Base-by-base conservation (phyloP, 2,888 invertebrate species). In the Chesias legatella region DNA sequence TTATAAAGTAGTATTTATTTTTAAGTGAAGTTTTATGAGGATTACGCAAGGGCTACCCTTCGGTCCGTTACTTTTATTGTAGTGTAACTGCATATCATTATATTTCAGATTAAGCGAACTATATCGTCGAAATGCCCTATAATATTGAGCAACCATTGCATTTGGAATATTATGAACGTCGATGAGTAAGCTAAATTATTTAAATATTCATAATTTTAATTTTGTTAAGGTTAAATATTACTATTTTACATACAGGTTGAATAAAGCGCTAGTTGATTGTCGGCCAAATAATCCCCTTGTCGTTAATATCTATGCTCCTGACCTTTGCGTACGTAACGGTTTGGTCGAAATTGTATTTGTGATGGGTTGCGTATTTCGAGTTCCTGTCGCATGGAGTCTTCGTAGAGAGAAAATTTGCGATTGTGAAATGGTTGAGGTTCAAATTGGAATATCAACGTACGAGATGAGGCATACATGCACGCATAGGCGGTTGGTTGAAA, bases 141-240 rank as follows among this genome's bases (percentile, higher is more conserved):
- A 5, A 83, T 83, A 50, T 61, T 88, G 36, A 86, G 84, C 51
- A 82, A 88, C 56, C 78, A 88, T 45, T 84, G 83, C 50, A 68
- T 86, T 33, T 86, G 88, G 88, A 85, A 82, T 51, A 76, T 86
- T 21, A 58, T 70, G n/a, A 86, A 88, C 43, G 67, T 88, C 0
- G 68, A 79, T 10, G 80, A 75, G 88, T 88, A 6, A 20, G n/a
- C 22, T 5, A 22, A 1, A 22, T 22, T 22, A 5, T 22, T 5
- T n/a, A 6, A 6, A 7, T 1, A 22, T 6, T 22, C 22, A 13
- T n/a, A n/a, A n/a, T n/a, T n/a, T n/a, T n/a, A n/a, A n/a, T n/a
- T n/a, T n/a, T n/a, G n/a, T n/a, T n/a, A n/a, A n/a, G n/a, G n/a
- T n/a, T n/a, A n/a, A n/a, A n/a, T 1, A 25, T 13, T 13, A 1